Percentiles rank a stretch among this genome's conserved stretches.
These are phyloP conservation scores for Carapus acus DNA, from an alignment of 2,797 vertebrate genomes.

Conservation along the genomic window DNA sequence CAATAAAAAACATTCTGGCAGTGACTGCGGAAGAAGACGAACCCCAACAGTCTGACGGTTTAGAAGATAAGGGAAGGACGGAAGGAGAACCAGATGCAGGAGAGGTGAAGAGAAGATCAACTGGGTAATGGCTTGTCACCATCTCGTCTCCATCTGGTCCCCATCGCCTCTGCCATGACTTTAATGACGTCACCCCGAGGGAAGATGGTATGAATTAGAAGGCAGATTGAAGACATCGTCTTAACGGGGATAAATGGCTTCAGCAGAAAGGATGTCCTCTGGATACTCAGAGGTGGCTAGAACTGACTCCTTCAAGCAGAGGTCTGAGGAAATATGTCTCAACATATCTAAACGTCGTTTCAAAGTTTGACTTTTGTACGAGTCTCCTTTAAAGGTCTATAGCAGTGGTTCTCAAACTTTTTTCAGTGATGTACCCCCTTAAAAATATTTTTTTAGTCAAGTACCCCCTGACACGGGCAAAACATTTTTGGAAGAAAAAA, in stretches of 20 bases:
- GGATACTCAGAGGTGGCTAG: constrained; percentile 6
- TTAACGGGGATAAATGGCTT: constrained; percentile 30
- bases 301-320: too few species aligned
- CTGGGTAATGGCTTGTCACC: constrained; percentile 45
- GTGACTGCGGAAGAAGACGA: constrained; percentile 11
- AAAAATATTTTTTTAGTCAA: too few species aligned
- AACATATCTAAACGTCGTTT: too few species aligned
- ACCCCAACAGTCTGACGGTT: constrained; percentile 30
- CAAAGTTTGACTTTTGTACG: too few species aligned
- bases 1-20: constrained; percentile 35
- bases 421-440: too few species aligned
- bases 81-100: constrained; percentile 43
- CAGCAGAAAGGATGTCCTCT: constrained; percentile 10
- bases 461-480: too few species aligned
- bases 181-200: constrained; percentile 59
- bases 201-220: constrained; percentile 66
- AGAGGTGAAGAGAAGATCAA: constrained; percentile 39
- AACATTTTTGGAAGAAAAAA: too few species aligned
- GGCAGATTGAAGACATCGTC: constrained; percentile 48
- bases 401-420: too few species aligned
- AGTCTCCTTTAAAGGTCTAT: too few species aligned
- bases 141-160: constrained; percentile 62
- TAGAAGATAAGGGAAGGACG: constrained; percentile 37
- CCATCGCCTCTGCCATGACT: constrained; percentile 54
- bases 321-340: too few species aligned